Conservation (phyloP, 2,888 invertebrate species). For the Drosophila histrio region DNA sequence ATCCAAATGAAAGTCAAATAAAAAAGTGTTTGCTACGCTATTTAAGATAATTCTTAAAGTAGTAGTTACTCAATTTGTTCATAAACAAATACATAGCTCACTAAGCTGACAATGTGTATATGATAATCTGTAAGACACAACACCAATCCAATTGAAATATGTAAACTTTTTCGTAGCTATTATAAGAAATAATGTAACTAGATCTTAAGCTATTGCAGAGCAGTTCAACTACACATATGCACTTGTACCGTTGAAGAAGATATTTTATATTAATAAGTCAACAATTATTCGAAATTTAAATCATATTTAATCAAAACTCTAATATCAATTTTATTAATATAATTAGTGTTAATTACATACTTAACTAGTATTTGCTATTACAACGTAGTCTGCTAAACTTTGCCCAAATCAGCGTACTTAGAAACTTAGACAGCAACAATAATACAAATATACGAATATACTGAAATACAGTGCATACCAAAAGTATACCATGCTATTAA, state of each 20-base stretch:
- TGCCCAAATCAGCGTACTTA: conserved; percentile 26
- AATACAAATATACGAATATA: conserved; percentile 7
- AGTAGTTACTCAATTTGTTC: neutral
- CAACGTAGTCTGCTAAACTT: conserved; percentile 24
- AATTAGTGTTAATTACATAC: neutral
- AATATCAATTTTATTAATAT: neutral
- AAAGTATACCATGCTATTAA: conserved; percentile 44
- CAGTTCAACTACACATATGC: conserved; percentile 58
- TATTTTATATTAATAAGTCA: neutral
- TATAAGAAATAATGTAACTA: neutral
- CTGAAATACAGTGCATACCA: conserved; percentile 13
- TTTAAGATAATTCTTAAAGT: conserved; percentile 7
- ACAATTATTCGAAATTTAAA: neutral
- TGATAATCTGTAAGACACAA: conserved; percentile 62
- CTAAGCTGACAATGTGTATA: conserved; percentile 41
- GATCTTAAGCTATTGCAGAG: conserved; percentile 75
- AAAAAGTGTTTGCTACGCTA: conserved; percentile 76
- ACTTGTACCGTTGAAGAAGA: conserved; percentile 70
- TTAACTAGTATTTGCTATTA: neutral
- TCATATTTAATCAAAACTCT: neutral
- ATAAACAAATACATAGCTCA: conserved; percentile 18
- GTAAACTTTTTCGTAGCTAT: conserved; percentile 7
- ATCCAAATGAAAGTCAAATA: conserved; percentile 5
- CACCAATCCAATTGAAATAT: conserved; percentile 52
- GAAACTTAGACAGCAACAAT: neutral